Base-by-base conservation (phyloP, 2,888 invertebrate genomes). In the Caenorhabditis afra region DNA sequence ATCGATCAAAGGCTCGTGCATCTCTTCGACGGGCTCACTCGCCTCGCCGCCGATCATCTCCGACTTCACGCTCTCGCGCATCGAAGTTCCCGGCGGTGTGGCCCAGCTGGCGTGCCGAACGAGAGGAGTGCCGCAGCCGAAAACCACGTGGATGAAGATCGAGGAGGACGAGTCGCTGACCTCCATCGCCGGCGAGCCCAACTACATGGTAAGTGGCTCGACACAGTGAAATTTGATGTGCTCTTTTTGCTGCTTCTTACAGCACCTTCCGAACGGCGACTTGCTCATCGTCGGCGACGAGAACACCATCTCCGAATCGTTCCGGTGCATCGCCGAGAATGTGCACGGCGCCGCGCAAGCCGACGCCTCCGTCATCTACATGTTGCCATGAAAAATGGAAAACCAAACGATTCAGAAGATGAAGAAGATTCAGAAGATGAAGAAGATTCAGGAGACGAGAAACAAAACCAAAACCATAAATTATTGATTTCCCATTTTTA, bases 141-240 rank as follows among this genome's bases (percentile, higher is more conserved):
- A 39, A 18, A 71, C 78, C 8, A 74, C 18, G 45, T 83, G 83
- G 83, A 57, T 45, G 35, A 39, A 68, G 37, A 62, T 81, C 39
- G 75, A 76, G 11, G 81, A 83, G 37, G 83, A 83, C 47, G 83
- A 83, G n/a, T 66, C 74, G 37, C 55, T 80, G 53, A 78, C 71
- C 20, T 47, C 73, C 14, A 75, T 82, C 18, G 45, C 39, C 0
- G 66, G 73, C 20, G 50, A 58, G 12, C 49, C 66, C 0, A 39
- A 58, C 29, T 80, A 75, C 44, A 82, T 78, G 82, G 82, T 82
- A 12, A 58, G 23, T n/a, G n/a, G n/a, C n/a, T n/a, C n/a, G n/a
- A n/a, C n/a, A 41, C 20, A 41, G 41, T 41, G 1, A 1, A 12
- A 57, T n/a, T 41, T n/a, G n/a, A n/a, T n/a, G n/a, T n/a, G n/a